These are phyloP conservation scores for Romanogobio albipinnatus DNA, from an alignment of 2,113 vertebrate genomes.

Conservation along the genomic window DNA sequence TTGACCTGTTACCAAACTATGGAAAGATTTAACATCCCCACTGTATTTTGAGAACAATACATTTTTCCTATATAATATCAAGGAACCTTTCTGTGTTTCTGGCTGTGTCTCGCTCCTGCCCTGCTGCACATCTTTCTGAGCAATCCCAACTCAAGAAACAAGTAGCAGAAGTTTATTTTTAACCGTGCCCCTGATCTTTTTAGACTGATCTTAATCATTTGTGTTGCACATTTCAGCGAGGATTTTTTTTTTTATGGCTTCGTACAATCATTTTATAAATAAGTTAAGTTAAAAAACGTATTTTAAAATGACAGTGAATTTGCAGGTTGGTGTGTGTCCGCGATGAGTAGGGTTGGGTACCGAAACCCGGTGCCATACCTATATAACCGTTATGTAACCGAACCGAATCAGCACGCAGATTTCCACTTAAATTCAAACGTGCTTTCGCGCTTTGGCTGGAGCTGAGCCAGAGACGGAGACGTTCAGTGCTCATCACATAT, in stretches of 20 bases:
- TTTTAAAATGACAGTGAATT: neutral
- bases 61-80: neutral
- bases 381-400: too few relatives aligned
- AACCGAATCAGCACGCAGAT: too few relatives aligned
- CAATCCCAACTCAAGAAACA: neutral
- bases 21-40: neutral
- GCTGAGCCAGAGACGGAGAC: too few relatives aligned
- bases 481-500: too few relatives aligned
- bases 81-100: neutral
- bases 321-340: neutral
- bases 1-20: neutral
- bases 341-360: too few relatives aligned
- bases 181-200: neutral
- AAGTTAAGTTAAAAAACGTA: neutral
- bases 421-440: too few relatives aligned
- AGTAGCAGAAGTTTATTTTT: neutral
- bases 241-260: neutral
- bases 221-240: neutral
- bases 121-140: neutral
- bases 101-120: neutral
- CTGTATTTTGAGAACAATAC: neutral
- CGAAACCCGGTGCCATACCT: too few relatives aligned
- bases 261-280: neutral
- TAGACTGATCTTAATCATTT: neutral
- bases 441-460: too few relatives aligned